These are phyloP conservation scores for Tuta absoluta DNA, from an alignment of 2,888 invertebrate species.

Conservation along the genomic window DNA sequence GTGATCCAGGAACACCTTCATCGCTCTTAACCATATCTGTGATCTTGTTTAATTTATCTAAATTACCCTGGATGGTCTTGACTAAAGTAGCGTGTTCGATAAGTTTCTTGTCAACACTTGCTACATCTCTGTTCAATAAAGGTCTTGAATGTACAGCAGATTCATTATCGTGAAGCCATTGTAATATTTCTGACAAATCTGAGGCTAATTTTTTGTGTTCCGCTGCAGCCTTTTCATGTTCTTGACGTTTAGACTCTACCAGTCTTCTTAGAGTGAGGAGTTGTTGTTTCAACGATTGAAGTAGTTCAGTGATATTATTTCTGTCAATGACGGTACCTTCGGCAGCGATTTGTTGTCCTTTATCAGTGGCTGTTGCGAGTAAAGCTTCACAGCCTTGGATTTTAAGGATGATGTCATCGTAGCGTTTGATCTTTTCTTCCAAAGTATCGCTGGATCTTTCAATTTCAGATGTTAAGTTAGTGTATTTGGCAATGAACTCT, in stretches of 20 bases:
- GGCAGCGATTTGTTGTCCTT: slow-evolving; percentile 95
- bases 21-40: slow-evolving; percentile 87
- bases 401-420: slow-evolving; percentile 91
- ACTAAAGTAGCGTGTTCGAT: slow-evolving; percentile 86
- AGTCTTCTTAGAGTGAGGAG: slow-evolving; percentile 88
- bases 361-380: slow-evolving; percentile 92
- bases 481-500: slow-evolving; percentile 92
- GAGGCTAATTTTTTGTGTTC: slow-evolving; percentile 92
- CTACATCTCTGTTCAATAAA: slow-evolving; percentile 87
- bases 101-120: slow-evolving; percentile 91
- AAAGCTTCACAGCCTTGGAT: slow-evolving; percentile 95
- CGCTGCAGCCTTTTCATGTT: slow-evolving; percentile 92
- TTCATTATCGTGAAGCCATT: slow-evolving; percentile 92
- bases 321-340: slow-evolving; percentile 94
- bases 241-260: slow-evolving; percentile 92
- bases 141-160: slow-evolving; percentile 91
- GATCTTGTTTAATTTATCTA: slow-evolving; percentile 86
- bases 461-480: slow-evolving; percentile 91
- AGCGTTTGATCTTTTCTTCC: slow-evolving; percentile 93
- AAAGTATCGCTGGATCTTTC: slow-evolving; percentile 91
- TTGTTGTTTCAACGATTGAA: slow-evolving; percentile 93
- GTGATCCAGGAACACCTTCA: slow-evolving; percentile 88
- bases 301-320: slow-evolving; percentile 92
- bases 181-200: slow-evolving; percentile 90
- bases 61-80: slow-evolving; percentile 84